Conservation (phyloP, 1,140 invertebrate species). For the Thaumetopoea pityocampa region DNA sequence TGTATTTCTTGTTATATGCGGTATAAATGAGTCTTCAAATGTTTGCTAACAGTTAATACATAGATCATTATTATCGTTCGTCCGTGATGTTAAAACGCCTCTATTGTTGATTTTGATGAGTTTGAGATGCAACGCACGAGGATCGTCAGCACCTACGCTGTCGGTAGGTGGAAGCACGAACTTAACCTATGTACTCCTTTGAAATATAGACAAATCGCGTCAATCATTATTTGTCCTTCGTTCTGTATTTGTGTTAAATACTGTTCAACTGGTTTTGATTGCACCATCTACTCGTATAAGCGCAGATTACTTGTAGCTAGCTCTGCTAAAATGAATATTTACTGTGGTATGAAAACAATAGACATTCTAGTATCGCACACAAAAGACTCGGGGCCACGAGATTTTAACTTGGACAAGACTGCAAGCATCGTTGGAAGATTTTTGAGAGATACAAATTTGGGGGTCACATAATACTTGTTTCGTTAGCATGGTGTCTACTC, state of each 20-base stretch:
- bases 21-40: not conserved
- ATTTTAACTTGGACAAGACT: too few relatives aligned
- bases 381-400: too few relatives aligned
- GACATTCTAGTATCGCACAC: too few relatives aligned
- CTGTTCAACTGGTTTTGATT: constrained; percentile 1
- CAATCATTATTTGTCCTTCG: constrained; percentile 1
- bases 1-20: not conserved
- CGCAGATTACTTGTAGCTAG: too few relatives aligned
- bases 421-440: too few relatives aligned
- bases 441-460: too few relatives aligned
- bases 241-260: not conserved
- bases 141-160: not conserved
- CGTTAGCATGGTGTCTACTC: too few relatives aligned
- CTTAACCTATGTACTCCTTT: constrained; percentile 2
- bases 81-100: constrained; percentile 11
- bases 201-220: too few relatives aligned
- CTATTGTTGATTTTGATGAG: constrained; percentile 15
- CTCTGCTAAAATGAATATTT: too few relatives aligned
- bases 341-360: too few relatives aligned
- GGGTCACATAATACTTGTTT: too few relatives aligned
- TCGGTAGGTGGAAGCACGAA: constrained; percentile 3
- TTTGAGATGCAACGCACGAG: constrained; percentile 3
- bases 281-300: not conserved
- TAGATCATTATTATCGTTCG: constrained; percentile 4
- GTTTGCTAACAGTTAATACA: constrained; percentile 4